Evolutionary conservation across 2,113 vertebrate species (phyloP).

Genomic region (Beaufortia kweichowensis): DNA sequence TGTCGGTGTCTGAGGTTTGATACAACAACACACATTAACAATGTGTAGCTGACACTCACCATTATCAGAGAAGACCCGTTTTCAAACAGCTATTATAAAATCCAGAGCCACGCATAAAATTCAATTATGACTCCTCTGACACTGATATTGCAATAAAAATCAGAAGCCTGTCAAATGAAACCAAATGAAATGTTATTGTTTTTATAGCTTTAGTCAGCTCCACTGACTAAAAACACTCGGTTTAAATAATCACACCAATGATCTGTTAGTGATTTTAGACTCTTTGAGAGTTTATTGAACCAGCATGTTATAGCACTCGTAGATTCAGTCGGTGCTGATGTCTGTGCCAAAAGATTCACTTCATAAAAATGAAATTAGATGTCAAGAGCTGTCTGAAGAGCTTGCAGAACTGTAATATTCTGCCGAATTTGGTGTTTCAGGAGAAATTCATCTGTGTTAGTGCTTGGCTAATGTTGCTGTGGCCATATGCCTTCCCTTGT

Average conservation of each 20-base stretch:
- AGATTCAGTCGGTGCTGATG: neutral
- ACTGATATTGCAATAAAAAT: conserved; percentile 41
- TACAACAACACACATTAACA: conserved; percentile 4
- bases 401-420: neutral
- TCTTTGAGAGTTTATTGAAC: conserved; percentile 6
- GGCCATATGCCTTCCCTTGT: neutral
- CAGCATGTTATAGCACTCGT: neutral
- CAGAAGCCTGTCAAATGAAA: conserved; percentile 12
- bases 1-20: conserved; percentile 32
- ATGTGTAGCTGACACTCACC: conserved; percentile 7
- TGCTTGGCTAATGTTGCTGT: neutral
- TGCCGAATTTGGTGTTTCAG: neutral
- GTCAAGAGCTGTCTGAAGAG: neutral
- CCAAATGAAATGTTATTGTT: conserved; percentile 16
- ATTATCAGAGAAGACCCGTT: conserved; percentile 23
- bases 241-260: conserved; percentile 30
- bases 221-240: conserved; percentile 12
- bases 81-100: conserved; percentile 23
- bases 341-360: neutral
- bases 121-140: conserved; percentile 21
- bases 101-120: conserved; percentile 12
- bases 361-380: neutral
- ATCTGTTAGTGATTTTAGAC: conserved; percentile 14
- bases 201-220: conserved; percentile 33
- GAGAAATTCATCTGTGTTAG: neutral